These are phyloP conservation scores for Atlantisia rogersi DNA, from an alignment of 2,113 vertebrate species.

Conservation along the genomic window DNA sequence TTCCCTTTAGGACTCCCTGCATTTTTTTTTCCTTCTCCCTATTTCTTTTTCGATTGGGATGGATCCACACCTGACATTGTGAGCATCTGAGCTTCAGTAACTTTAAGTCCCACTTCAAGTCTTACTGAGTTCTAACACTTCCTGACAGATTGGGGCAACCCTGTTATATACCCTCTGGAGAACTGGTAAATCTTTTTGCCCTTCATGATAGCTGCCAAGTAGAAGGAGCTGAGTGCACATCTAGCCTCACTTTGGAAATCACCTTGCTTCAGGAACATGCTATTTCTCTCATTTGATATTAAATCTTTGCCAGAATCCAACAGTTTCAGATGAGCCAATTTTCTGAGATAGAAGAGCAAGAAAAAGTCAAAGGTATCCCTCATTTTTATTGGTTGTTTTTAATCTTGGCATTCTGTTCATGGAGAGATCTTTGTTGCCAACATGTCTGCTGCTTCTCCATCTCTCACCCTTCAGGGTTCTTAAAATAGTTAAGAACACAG, in stretches of 20 bases:
- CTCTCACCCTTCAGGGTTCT: conserved; percentile 61
- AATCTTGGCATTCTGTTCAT: conserved; percentile 62
- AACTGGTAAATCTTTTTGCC: conserved; percentile 47
- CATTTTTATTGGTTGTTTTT: neutral
- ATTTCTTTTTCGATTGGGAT: neutral
- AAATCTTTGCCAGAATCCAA: conserved; percentile 58
- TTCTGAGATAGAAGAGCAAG: conserved; percentile 45
- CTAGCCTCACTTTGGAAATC: conserved; percentile 49
- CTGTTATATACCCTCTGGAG: conserved; percentile 43
- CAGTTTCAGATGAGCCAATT: conserved; percentile 53
- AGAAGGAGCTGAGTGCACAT: conserved; percentile 48
- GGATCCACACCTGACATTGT: conserved; percentile 49
- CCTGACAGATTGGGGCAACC: conserved; percentile 62
- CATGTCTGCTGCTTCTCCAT: conserved; percentile 56
- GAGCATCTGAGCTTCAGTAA: conserved; percentile 49
- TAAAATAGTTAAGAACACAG: conserved; percentile 71
- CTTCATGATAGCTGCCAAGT: conserved; percentile 43
- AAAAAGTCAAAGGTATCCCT: conserved; percentile 57
- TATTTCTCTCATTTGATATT: conserved; percentile 56
- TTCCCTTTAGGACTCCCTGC: neutral
- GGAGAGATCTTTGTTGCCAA: conserved; percentile 53
- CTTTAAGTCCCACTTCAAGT: conserved; percentile 44
- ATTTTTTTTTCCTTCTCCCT: neutral
- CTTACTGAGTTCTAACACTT: conserved; percentile 50
- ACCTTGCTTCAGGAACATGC: conserved; percentile 48